A percentile compares a stretch with the other conserved stretches of the same genome.
phyloP scores from a whole-genome alignment of 23 tunicate species.

The Styela clava region DNA sequence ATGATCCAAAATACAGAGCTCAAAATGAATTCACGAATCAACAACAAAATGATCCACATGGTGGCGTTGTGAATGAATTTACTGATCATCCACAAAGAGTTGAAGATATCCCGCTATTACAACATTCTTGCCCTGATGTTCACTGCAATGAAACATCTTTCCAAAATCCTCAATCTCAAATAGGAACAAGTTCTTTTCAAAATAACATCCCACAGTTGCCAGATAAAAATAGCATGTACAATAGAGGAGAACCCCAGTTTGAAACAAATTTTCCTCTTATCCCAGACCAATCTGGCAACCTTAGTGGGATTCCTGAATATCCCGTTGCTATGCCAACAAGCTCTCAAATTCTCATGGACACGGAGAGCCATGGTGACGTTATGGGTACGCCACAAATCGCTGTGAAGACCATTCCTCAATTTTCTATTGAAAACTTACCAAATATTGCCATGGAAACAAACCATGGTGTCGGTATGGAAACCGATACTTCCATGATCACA shows the following conservation, averaged over 20 bases:
- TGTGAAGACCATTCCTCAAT: not conserved
- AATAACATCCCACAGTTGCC: not conserved
- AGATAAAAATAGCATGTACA: not conserved
- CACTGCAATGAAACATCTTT: not conserved
- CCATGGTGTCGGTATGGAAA: not conserved
- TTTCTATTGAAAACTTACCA: not conserved
- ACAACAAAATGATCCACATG: not conserved
- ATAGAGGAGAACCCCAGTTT: not conserved
- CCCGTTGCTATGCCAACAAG: not conserved
- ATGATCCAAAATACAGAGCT: not conserved
- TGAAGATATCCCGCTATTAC: not conserved
- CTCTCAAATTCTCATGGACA: not conserved
- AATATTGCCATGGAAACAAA: not conserved
- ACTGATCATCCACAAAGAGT: not conserved
- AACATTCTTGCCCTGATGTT: not conserved
- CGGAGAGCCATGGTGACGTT: too few relatives aligned
- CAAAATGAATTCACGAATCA: not conserved
- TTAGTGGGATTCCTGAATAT: not conserved
- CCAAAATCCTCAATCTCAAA: not conserved
- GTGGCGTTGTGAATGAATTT: not conserved
- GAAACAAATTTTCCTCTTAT: not conserved
- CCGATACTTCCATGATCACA: not conserved
- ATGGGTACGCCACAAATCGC: not conserved
- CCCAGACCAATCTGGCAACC: not conserved
- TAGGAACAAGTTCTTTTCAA: not conserved